Percentiles rank a stretch among this genome's conserved stretches.
These are phyloP conservation scores for Poeciliopsis prolifica DNA, from an alignment of 2,113 vertebrate genomes.

Conservation along the genomic window DNA sequence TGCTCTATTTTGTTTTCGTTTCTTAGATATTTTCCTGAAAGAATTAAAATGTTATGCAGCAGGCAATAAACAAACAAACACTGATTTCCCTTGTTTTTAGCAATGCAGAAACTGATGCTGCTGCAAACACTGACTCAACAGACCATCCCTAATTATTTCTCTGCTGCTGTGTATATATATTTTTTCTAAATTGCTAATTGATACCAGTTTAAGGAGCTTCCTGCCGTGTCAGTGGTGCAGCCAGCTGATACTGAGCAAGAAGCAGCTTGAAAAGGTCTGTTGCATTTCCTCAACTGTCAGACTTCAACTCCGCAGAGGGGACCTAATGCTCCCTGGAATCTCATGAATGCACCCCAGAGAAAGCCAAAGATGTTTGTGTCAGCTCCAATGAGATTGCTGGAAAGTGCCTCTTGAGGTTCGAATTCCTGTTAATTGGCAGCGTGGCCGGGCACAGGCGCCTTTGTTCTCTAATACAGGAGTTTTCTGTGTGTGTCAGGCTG, in stretches of 20 bases:
- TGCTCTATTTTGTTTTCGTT: conserved; percentile 6
- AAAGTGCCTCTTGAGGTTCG: conserved; percentile 69
- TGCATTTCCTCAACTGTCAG: conserved; percentile 29
- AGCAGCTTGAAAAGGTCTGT: conserved; percentile 28
- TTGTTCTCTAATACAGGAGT: conserved; percentile 68
- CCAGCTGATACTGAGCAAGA: conserved; percentile 12
- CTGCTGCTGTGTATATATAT: neutral
- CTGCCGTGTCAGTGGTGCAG: neutral
- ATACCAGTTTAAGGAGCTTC: neutral
- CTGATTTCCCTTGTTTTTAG: conserved; percentile 22
- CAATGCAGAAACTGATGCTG: conserved; percentile 15
- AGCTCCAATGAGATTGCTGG: conserved; percentile 66
- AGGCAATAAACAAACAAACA: neutral
- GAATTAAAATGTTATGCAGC: conserved; percentile 55
- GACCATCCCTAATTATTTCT: neutral
- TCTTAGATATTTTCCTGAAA: conserved; percentile 31
- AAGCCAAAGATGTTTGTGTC: conserved; percentile 64
- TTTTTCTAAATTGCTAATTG: conserved; percentile 2
- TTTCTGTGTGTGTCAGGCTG: conserved; percentile 66
- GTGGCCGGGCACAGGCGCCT: conserved; percentile 63
- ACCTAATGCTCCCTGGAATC: conserved; percentile 76
- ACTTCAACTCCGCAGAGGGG: conserved; percentile 41
- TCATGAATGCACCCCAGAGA: conserved; percentile 70
- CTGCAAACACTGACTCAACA: neutral
- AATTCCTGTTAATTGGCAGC: conserved; percentile 79